Base-by-base conservation (phyloP, 1,140 invertebrate genomes). In the Ostrea denselamellosa region DNA sequence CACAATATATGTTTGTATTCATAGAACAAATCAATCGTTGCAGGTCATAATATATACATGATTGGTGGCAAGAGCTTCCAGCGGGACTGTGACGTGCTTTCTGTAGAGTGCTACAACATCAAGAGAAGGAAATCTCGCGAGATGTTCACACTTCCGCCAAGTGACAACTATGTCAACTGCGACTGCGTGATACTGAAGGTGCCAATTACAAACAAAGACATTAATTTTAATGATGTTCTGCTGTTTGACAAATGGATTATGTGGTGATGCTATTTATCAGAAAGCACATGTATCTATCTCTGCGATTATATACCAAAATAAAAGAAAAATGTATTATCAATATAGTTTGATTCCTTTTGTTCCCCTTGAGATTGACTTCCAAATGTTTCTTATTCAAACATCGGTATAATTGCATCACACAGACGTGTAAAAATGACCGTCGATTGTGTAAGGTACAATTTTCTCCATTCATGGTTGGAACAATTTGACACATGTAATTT, bases 191-290 rank as follows among this genome's bases (percentile, higher is more conserved):
- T 89, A 10, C 89, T 92, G 9, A 89, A 86, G 62, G 87, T 92
- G 10, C 90, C 91, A 0, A 87, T 87, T 8, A 68, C 62, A 86
- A 92, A 92, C 83, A 90, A 85, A n/a, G 90, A 91, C 53, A 91
- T 92, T 68, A 90, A 87, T 83, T 90, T 90, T 85, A 84, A 90
- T 9, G 92, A 91, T 65, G 68, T 90, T 10, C 89, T 89, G 19
- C 88, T 92, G 71, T 92, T 91, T 85, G 91, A 92, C 53, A 90
- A 90, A 68, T 92, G 91, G 90, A 88, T 92, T 14, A 87, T 92
- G 87, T 92, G 92, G 92, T 92, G 86, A 88, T 56, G 8, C 56
- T 8, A 19, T n/a, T 19, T 17, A 7, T n/a, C n/a, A n/a, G n/a
- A 19, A 17, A 62, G 19, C 34, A 44, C 34, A 44, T 44, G 34